A percentile compares a stretch with the other conserved stretches of the same genome.
Evolutionary conservation across 2,797 vertebrate genomes (phyloP).

Genomic region (Pogoniulus pusillus): DNA sequence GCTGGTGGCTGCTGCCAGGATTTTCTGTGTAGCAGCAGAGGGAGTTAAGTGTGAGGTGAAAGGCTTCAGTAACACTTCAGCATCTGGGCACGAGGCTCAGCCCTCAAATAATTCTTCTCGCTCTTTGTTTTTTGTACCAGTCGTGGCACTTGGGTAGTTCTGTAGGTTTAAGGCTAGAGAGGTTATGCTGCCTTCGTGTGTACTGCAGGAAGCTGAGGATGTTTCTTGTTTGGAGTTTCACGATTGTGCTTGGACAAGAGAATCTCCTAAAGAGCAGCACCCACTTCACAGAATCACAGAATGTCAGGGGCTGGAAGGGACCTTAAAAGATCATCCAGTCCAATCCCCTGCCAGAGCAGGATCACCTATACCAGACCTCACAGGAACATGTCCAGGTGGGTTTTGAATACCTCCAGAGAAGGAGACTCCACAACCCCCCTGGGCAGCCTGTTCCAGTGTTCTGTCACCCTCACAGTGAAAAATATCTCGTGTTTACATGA

Average conservation of each 20-base stretch:
- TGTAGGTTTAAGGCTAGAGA: neutral
- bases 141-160: neutral
- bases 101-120: neutral
- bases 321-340: too few relatives aligned
- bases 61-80: constrained; percentile 45
- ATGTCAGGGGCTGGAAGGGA: too few relatives aligned
- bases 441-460: too few relatives aligned
- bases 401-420: too few relatives aligned
- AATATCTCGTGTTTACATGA: too few relatives aligned
- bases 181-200: neutral
- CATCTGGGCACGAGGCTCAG: neutral
- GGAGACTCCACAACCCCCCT: too few relatives aligned
- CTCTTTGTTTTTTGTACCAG: neutral
- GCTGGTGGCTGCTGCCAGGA: constrained; percentile 35
- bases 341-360: too few relatives aligned
- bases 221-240: neutral
- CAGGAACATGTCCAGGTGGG: too few relatives aligned
- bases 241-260: neutral
- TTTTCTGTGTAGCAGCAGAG: constrained; percentile 27
- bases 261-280: neutral
- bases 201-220: neutral
- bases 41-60: constrained; percentile 47
- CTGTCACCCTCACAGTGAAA: too few relatives aligned
- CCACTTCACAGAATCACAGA: neutral
- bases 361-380: too few relatives aligned